Evolutionary conservation across 2,113 vertebrate genomes (phyloP).

Genomic region (human): GRCh38 chr1:189667001-189667500

Average conservation of each 20-base stretch:
- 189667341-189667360: background rate
- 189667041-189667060: background rate
- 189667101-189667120: background rate
- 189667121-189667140: background rate
- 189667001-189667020: background rate
- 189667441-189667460: background rate
- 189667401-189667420: background rate
- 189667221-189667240: background rate
- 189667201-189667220: background rate
- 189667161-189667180: background rate
- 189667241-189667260: background rate
- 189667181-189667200: background rate
- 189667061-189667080: background rate
- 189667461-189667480: background rate
- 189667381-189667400: background rate
- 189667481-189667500: background rate
- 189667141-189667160: background rate
- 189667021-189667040: no score
- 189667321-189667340: background rate
- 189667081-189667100: background rate
- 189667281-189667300: background rate
- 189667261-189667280: background rate
- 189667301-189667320: background rate
- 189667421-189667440: background rate
- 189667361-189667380: background rate